These are phyloP conservation scores for Homarus gammarus DNA, from an alignment of 2,888 invertebrate genomes.

Conservation along the genomic window DNA sequence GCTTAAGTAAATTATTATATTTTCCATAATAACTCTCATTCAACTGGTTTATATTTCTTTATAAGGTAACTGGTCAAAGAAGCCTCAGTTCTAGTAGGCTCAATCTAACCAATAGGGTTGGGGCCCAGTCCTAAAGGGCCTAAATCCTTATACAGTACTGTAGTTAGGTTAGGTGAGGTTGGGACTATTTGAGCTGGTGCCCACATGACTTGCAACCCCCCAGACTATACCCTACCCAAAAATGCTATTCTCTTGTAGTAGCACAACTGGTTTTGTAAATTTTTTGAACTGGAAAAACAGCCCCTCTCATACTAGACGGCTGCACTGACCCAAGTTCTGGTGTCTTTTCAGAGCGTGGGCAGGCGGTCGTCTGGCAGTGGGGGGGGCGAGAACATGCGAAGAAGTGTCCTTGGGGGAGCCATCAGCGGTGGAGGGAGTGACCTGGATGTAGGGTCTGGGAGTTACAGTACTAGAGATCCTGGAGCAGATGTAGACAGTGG, in stretches of 20 bases:
- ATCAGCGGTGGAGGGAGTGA: slow-evolving; percentile 42
- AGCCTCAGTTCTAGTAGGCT: too few relatives aligned
- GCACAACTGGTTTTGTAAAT: neutral
- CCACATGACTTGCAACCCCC: too few relatives aligned
- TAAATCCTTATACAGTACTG: too few relatives aligned
- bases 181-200: too few relatives aligned
- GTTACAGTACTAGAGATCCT: neutral
- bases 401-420: slow-evolving; percentile 47
- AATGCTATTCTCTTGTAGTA: neutral
- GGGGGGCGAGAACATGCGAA: slow-evolving; percentile 59
- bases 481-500: neutral
- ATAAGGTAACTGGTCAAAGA: too few relatives aligned
- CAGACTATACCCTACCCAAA: neutral
- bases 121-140: too few relatives aligned
- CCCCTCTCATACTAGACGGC: slow-evolving; percentile 63
- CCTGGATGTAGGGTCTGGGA: slow-evolving; percentile 11
- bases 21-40: too few relatives aligned
- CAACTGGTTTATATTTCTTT: too few relatives aligned
- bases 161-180: too few relatives aligned
- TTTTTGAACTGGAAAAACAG: slow-evolving; percentile 18
- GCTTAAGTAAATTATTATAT: too few relatives aligned
- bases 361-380: slow-evolving; percentile 72
- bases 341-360: slow-evolving; percentile 74
- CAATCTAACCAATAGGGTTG: too few relatives aligned
- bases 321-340: slow-evolving; percentile 73